Base-by-base conservation (phyloP, 2,888 invertebrate species). In the Daptonema setosum region DNA sequence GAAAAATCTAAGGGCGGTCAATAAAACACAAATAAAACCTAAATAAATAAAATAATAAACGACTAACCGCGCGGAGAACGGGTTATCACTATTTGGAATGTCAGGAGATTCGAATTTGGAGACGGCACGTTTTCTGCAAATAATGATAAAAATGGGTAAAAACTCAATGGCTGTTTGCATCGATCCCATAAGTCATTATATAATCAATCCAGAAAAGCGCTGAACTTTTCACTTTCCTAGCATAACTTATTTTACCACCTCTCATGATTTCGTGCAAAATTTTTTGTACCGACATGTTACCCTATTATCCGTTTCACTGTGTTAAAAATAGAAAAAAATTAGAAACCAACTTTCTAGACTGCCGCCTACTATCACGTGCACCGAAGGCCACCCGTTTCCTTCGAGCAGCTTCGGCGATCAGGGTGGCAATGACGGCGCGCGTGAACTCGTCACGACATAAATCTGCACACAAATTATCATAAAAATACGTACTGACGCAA, bases 61-160 rank as follows among this genome's bases (percentile, higher is more conserved):
- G 22, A n/a, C 45, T 8, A n/a, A 45, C 45, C 69, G 61, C 26
- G 67, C 68, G 20, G 65, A 65, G 60, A 68, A 67, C 22, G 68
- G 66, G 60, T 66, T 67, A 56, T 67, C 67, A 25, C 3, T 14
- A 5, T 45, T 17, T 22, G 45, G 45, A 3, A 45, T 17, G 45
- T 45, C 66, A 2, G 68, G 67, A 1, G 68, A 68, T 55, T 69
- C 69, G 61, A 67, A 69, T 65, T 68, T 70, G 62, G 57, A 57
- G 55, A 30, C n/a, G 57, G 54, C 54, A 52, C 57, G 45, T 35
- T 52, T 48, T 57, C 57, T 52, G 28, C 2, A 28, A 50, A 57
- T 5, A 48, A 55, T 20, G 50, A 25, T 26, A 56, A 14, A 8
- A n/a, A n/a, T n/a, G n/a, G n/a, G n/a, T n/a, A n/a, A n/a, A n/a